Evolutionary conservation across 2,113 vertebrate genomes (phyloP).

Genomic region (Misgurnus anguillicaudatus): DNA sequence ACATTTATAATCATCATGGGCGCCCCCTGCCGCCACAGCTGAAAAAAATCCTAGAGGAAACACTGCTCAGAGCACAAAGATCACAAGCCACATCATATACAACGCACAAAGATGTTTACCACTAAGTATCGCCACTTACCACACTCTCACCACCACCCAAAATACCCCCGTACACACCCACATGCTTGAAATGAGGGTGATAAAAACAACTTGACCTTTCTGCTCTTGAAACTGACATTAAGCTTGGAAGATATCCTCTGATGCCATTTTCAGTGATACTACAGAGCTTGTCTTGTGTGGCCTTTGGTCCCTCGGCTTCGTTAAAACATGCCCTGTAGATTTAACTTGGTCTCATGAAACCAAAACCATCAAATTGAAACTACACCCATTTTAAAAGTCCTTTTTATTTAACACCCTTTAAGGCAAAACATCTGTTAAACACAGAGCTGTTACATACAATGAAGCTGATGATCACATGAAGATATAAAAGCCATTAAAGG

Average conservation of each 20-base stretch:
- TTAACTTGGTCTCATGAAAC: background rate
- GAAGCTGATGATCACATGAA: background rate
- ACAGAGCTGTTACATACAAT: background rate
- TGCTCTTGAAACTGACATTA: slow-evolving; percentile 21
- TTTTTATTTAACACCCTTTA: background rate
- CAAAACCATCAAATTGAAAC: background rate
- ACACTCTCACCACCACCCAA: slow-evolving; percentile 5
- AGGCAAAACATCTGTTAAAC: slow-evolving; percentile 16
- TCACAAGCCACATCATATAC: background rate
- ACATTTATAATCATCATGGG: too few relatives aligned
- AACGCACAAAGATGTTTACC: background rate
- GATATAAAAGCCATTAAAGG: background rate
- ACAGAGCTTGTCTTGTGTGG: slow-evolving; percentile 8
- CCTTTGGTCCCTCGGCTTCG: background rate
- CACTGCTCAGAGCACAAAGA: background rate
- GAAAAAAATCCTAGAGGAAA: background rate
- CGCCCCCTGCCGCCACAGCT: too few relatives aligned
- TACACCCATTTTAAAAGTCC: background rate
- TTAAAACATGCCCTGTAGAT: slow-evolving; percentile 10
- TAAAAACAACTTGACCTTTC: slow-evolving; percentile 35
- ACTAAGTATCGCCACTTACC: slow-evolving; percentile 1
- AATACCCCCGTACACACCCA: slow-evolving; percentile 20
- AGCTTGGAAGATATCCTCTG: background rate
- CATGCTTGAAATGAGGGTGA: background rate
- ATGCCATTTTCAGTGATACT: background rate